Base-by-base conservation (phyloP, 2,113 vertebrate species). In the Asarcornis scutulata region DNA sequence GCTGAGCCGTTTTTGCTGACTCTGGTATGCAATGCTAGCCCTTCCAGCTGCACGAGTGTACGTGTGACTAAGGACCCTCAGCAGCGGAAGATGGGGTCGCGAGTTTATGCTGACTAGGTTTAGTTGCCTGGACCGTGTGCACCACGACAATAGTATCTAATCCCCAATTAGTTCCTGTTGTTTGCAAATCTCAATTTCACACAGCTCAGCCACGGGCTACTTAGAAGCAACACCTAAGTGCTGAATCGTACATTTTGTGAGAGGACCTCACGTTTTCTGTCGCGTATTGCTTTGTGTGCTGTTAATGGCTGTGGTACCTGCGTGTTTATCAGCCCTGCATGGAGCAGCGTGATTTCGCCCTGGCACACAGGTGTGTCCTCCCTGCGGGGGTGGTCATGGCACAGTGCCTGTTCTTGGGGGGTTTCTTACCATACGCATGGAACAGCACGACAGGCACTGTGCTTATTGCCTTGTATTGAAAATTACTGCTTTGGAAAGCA, bases 1-100 rank as follows among this genome's bases (percentile, higher is more conserved):
- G 23, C 83, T 48, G 80, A 72, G 60, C 86, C 66, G 16, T 86
- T 95, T 97, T 92, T 95, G 86, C 92, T 95, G 83, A 79, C 83
- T 86, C 86, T 58, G 66, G 42, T 92, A 56, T 92, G 86, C 81
- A 87, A 76, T 53, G 53, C 48, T 84, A 53, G 92, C 38, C 69
- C 62, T 86, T 78, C 58, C 91, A 89, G 81, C 66, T 91, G 91
- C 69, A 73, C 29, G 91, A 92, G 69, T 72, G 10, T 53, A 62
- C 66, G 42, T 89, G 86, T 92, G 77, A 84, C 83, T 84, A 36
- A 92, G 77, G 95, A 92, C 48, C 62, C 84, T 93, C 86, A 62
- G 52, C 42, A 82, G 66, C 8, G 2, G 66, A 89, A 88, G 63
- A 31, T 46, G 60, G 83, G 86, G 86, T 92, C 62, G 7, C 55